Conservation (phyloP, 2,888 invertebrate genomes). For the Tubulanus polymorphus region DNA sequence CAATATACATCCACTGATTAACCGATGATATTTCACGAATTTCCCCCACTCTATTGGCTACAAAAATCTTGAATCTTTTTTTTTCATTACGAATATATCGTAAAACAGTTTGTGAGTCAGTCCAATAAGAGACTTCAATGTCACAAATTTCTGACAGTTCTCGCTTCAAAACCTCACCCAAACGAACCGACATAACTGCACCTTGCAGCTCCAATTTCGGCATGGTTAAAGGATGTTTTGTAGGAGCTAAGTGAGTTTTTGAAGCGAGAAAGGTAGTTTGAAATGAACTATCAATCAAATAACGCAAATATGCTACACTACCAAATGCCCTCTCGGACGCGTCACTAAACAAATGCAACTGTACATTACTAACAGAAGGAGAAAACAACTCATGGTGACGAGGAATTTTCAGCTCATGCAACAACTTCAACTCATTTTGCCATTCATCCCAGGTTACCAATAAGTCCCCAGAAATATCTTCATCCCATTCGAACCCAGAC, state of each 20-base stretch:
- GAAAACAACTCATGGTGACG: slow-evolving; percentile 1
- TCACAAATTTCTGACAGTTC: neutral
- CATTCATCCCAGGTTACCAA: neutral
- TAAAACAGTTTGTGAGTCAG: neutral
- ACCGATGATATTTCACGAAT: neutral
- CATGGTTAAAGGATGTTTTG: neutral
- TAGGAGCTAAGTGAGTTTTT: neutral
- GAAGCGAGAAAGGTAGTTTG: slow-evolving; percentile 1
- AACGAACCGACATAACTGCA: neutral
- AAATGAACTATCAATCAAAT: neutral
- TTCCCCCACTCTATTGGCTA: slow-evolving; percentile 2
- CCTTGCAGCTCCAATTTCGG: slow-evolving; percentile 3
- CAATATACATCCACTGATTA: neutral
- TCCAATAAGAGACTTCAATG: neutral
- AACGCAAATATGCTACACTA: slow-evolving; percentile 3
- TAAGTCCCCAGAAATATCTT: neutral
- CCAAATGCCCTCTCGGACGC: slow-evolving; percentile 5
- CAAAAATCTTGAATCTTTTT: slow-evolving; percentile 1
- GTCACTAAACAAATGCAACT: slow-evolving; percentile 2
- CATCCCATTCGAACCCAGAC: neutral
- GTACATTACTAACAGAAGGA: neutral
- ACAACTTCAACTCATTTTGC: neutral
- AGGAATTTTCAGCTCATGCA: neutral
- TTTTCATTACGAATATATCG: neutral
- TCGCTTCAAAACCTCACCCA: neutral